Conservation (phyloP, 2,797 vertebrate species). For the Takifugu ocellatus region DNA sequence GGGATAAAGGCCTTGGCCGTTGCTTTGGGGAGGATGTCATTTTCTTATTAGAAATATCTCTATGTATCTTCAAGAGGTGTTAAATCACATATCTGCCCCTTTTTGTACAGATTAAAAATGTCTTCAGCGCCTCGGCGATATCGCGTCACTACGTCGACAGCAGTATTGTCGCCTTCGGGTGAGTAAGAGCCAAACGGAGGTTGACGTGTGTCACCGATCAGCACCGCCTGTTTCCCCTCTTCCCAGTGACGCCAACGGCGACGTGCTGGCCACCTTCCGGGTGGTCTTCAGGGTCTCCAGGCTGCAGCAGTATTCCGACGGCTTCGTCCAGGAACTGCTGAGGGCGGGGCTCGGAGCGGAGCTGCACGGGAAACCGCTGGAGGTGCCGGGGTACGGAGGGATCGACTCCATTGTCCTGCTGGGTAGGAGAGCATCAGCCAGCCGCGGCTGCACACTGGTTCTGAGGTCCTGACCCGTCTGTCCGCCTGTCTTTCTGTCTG, state of each 20-base stretch:
- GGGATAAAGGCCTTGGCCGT: neutral
- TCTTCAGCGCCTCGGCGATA: slow-evolving; percentile 79
- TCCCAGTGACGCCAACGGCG: slow-evolving; percentile 78
- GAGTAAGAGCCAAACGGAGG: slow-evolving; percentile 32
- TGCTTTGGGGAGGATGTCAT: no score
- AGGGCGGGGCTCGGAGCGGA: slow-evolving; percentile 73
- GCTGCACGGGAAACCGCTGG: slow-evolving; percentile 73
- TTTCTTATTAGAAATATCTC: no score
- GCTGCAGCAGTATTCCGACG: slow-evolving; percentile 71
- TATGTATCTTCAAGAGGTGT: neutral
- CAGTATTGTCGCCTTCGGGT: slow-evolving; percentile 87
- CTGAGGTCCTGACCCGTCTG: neutral
- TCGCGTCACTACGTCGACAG: slow-evolving; percentile 79
- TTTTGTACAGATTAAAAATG: slow-evolving; percentile 78
- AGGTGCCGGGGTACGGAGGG: slow-evolving; percentile 77
- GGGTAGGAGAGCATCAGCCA: slow-evolving; percentile 65
- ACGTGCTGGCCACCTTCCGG: slow-evolving; percentile 78
- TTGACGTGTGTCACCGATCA: fast-evolving
- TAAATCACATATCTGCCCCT: neutral
- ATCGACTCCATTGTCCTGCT: slow-evolving; percentile 78
- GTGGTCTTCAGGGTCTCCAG: slow-evolving; percentile 77
- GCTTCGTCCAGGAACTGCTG: slow-evolving; percentile 77
- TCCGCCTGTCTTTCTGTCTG: slow-evolving; percentile 9
- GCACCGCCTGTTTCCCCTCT: neutral
- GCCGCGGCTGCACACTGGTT: neutral